A percentile compares a stretch with the other conserved stretches of the same genome.
Evolutionary conservation across 37 sponge, comb jelly and placozoan genomes (phyloP).

Genomic region (Ephydatia muelleri): DNA sequence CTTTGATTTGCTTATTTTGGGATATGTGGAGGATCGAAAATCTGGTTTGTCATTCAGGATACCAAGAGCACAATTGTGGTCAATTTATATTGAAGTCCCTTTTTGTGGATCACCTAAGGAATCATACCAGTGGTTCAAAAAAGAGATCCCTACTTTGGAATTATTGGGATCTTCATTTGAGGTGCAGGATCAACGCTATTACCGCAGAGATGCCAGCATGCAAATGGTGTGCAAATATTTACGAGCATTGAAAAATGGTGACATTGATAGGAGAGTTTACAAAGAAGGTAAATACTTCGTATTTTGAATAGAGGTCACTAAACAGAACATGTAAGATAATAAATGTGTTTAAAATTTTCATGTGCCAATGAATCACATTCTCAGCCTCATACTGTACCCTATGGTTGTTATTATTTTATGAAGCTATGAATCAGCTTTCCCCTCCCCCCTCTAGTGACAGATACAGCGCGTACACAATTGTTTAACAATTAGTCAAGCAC

Average conservation of each 20-base stretch:
- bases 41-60: conserved; percentile 38
- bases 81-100: conserved; percentile 44
- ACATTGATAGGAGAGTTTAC: conserved; percentile 55
- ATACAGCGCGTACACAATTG: too few relatives aligned
- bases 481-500: too few relatives aligned
- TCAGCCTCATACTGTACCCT: too few relatives aligned
- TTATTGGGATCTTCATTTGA: neutral
- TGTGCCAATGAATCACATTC: too few relatives aligned
- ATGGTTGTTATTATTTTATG: too few relatives aligned
- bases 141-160: neutral
- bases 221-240: conserved; percentile 85
- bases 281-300: conserved; percentile 26
- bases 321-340: too few relatives aligned
- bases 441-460: too few relatives aligned
- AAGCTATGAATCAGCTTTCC: too few relatives aligned
- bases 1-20: conserved; percentile 23
- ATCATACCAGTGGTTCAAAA: neutral
- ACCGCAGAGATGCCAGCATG: neutral
- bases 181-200: neutral
- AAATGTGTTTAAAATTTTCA: too few relatives aligned
- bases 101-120: neutral
- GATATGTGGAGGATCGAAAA: conserved; percentile 38
- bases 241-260: conserved; percentile 49
- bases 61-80: conserved; percentile 18
- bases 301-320: too few relatives aligned